phyloP scores from a whole-genome alignment of 2,797 vertebrate genomes.

The Philypnodon macrostomus region DNA sequence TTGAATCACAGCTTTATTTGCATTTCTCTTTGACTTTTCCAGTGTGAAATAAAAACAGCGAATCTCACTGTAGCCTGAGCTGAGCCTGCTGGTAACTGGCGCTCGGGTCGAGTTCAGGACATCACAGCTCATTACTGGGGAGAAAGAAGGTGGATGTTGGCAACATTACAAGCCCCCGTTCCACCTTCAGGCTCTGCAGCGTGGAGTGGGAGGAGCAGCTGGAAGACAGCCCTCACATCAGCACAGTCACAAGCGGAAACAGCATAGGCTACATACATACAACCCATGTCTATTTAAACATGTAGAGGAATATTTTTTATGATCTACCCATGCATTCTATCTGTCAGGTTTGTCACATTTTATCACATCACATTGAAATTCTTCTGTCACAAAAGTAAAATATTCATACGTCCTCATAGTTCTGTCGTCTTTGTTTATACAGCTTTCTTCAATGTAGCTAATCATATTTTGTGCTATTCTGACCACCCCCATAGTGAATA shows the following conservation, averaged over 20 bases:
- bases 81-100: conserved; percentile 50
- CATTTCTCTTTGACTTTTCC: conserved; percentile 32
- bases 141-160: conserved; percentile 48
- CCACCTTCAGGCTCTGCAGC: conserved; percentile 53
- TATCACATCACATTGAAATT: too few relatives aligned
- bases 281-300: conserved; percentile 11
- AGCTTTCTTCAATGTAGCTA: too few relatives aligned
- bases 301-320: not conserved
- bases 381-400: too few relatives aligned
- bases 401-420: too few relatives aligned
- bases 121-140: conserved; percentile 59
- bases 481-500: too few relatives aligned
- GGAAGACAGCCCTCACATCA: conserved; percentile 40
- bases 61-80: conserved; percentile 12
- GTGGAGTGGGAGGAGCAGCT: conserved; percentile 44
- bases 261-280: not conserved
- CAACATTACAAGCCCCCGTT: conserved; percentile 49
- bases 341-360: not conserved
- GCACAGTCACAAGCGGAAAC: conserved; percentile 11
- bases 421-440: too few relatives aligned
- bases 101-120: conserved; percentile 44
- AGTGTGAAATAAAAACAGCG: conserved; percentile 39
- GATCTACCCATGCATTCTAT: not conserved
- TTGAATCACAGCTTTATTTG: conserved; percentile 49
- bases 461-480: too few relatives aligned